Conservation (phyloP, 2,797 vertebrate genomes). For the Zenarchopterus dispar region DNA sequence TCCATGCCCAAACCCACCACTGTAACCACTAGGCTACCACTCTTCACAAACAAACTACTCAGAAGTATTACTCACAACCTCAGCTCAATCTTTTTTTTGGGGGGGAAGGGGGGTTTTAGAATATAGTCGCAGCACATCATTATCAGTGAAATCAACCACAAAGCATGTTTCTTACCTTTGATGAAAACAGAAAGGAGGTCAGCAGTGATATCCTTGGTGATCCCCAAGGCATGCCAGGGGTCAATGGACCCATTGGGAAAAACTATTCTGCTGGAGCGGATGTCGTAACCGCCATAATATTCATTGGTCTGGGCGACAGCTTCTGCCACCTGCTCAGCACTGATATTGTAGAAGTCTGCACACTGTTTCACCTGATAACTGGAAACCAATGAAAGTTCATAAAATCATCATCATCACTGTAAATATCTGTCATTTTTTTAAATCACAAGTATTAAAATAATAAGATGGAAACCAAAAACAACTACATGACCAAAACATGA, state of each 20-base stretch:
- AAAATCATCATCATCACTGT: background rate
- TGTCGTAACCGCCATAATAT: slow-evolving; percentile 67
- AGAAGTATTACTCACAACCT: no score
- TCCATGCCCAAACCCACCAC: no score
- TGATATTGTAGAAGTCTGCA: slow-evolving; percentile 72
- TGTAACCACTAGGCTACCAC: no score
- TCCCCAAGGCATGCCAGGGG: slow-evolving; percentile 79
- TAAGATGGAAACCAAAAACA: no score
- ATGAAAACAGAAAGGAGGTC: slow-evolving; percentile 79
- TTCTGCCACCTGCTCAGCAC: slow-evolving; percentile 60
- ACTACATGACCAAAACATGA: background rate
- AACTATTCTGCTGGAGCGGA: slow-evolving; percentile 69
- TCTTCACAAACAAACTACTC: no score
- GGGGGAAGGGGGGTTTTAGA: no score
- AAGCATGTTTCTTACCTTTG: slow-evolving; percentile 63
- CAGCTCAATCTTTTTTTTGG: no score
- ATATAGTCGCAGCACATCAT: no score
- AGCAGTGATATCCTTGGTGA: slow-evolving; percentile 66
- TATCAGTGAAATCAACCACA: background rate
- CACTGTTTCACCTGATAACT: slow-evolving; percentile 78
- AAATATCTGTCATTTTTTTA: no score
- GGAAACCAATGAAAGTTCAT: background rate
- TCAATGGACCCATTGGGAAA: slow-evolving; percentile 81
- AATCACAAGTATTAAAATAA: no score
- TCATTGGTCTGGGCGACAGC: slow-evolving; percentile 75